These are phyloP conservation scores for Belgica antarctica DNA, from an alignment of 2,888 invertebrate genomes.

Conservation along the genomic window DNA sequence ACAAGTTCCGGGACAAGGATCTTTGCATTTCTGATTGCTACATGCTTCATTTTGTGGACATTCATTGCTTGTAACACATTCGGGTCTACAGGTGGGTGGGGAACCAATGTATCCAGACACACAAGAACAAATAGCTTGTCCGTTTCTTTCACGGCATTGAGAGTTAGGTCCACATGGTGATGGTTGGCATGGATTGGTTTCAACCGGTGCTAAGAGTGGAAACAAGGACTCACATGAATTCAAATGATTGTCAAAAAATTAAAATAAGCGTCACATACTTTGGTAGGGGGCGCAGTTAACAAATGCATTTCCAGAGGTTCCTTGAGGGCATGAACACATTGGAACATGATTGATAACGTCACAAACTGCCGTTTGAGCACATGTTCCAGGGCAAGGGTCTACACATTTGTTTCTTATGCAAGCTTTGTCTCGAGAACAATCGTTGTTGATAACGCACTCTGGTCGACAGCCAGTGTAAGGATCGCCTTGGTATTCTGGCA, in stretches of 20 bases:
- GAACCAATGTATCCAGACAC: slow-evolving; percentile 74
- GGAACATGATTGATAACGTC: slow-evolving; percentile 60
- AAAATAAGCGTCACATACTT: no score
- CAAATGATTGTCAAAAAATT: slow-evolving; percentile 47
- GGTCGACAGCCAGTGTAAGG: slow-evolving; percentile 73
- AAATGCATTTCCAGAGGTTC: slow-evolving; percentile 71
- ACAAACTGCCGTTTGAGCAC: slow-evolving; percentile 66
- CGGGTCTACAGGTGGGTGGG: slow-evolving; percentile 75
- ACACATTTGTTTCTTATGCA: slow-evolving; percentile 70
- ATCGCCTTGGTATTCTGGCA: slow-evolving; percentile 69
- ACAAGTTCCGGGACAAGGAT: slow-evolving; percentile 82
- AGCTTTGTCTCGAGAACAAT: slow-evolving; percentile 65
- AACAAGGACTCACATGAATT: slow-evolving; percentile 51
- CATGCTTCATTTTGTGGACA: slow-evolving; percentile 76
- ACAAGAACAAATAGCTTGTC: slow-evolving; percentile 71
- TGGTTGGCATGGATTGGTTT: slow-evolving; percentile 67
- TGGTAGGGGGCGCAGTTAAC: slow-evolving; percentile 57
- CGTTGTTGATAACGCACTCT: slow-evolving; percentile 68
- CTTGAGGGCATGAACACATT: slow-evolving; percentile 61
- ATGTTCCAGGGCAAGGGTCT: slow-evolving; percentile 72
- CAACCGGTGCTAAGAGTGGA: slow-evolving; percentile 51
- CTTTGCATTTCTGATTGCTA: slow-evolving; percentile 73
- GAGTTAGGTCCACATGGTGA: slow-evolving; percentile 79
- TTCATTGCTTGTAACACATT: slow-evolving; percentile 76
- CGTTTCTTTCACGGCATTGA: slow-evolving; percentile 59